Conservation (phyloP, 30 jellyfish, hydroid and myxozoan genomes). For the Mastigias papua region DNA sequence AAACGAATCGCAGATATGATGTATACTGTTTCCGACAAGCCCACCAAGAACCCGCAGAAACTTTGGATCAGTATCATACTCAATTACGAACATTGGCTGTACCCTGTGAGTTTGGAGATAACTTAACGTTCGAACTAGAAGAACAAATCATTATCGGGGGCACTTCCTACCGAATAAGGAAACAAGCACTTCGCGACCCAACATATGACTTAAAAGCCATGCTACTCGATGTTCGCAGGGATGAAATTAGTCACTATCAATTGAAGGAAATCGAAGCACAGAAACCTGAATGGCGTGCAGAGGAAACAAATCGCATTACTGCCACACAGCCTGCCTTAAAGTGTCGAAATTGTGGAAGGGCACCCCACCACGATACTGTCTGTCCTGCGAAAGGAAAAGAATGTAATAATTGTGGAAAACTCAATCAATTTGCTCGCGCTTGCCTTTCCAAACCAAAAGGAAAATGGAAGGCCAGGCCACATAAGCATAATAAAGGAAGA, state of each 20-base stretch:
- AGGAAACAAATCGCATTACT: not conserved
- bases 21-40: slow-evolving; percentile 26
- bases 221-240: slow-evolving; percentile 20
- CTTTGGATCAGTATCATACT: slow-evolving; percentile 11
- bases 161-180: slow-evolving; percentile 10
- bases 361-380: not conserved
- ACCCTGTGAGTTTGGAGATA: slow-evolving; percentile 26
- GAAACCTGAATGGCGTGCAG: not conserved
- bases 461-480: not conserved
- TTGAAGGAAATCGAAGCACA: not conserved
- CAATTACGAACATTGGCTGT: not conserved
- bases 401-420: not conserved
- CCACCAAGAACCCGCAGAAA: not conserved
- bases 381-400: slow-evolving; percentile 30
- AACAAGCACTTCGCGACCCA: slow-evolving; percentile 11
- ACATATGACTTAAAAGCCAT: slow-evolving; percentile 2
- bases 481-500: not conserved
- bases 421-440: slow-evolving; percentile 6
- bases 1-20: not conserved
- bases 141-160: slow-evolving; percentile 11
- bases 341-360: slow-evolving; percentile 40
- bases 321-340: too few relatives aligned
- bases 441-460: not conserved
- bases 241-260: slow-evolving; percentile 6
- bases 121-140: not conserved